Conservation (phyloP, 2,113 vertebrate genomes). For the Glaucidium brasilianum region DNA sequence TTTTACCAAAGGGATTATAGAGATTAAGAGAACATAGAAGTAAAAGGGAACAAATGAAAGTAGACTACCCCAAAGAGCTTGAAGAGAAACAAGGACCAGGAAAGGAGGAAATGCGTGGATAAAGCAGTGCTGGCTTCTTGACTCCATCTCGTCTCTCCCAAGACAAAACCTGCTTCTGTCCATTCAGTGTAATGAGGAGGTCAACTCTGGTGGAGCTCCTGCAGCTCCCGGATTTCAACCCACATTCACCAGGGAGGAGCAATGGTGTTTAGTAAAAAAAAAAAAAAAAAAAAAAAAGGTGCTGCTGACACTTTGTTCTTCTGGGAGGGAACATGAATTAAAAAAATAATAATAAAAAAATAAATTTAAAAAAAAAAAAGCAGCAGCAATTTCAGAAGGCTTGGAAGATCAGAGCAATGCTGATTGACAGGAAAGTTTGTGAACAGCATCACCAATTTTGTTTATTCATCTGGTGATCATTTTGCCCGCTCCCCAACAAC, state of each 20-base stretch:
- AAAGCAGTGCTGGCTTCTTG: not conserved
- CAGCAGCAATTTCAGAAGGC: not conserved
- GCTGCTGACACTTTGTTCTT: not conserved
- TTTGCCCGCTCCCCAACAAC: not conserved
- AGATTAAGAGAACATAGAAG: not conserved
- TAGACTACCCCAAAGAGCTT: not conserved
- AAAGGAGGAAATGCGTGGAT: not conserved
- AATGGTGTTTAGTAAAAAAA: not conserved
- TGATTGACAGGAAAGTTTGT: not conserved
- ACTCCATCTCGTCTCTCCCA: not conserved
- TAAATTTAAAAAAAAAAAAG: not conserved
- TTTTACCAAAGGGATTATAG: not conserved
- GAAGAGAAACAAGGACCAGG: not conserved
- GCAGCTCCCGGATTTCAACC: not conserved
- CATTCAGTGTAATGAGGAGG: rapidly evolving
- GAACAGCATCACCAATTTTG: not conserved
- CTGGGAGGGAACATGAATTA: rapidly evolving
- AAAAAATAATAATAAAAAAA: too few species aligned
- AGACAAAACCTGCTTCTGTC: not conserved
- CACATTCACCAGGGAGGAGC: not conserved
- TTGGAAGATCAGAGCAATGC: not conserved
- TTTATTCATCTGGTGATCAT: rapidly evolving
- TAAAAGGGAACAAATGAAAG: not conserved
- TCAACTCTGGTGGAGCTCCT: not conserved
- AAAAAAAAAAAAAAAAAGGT: not conserved